These are phyloP conservation scores for Nibea albiflora DNA, from an alignment of 2,113 vertebrate species.

Conservation along the genomic window DNA sequence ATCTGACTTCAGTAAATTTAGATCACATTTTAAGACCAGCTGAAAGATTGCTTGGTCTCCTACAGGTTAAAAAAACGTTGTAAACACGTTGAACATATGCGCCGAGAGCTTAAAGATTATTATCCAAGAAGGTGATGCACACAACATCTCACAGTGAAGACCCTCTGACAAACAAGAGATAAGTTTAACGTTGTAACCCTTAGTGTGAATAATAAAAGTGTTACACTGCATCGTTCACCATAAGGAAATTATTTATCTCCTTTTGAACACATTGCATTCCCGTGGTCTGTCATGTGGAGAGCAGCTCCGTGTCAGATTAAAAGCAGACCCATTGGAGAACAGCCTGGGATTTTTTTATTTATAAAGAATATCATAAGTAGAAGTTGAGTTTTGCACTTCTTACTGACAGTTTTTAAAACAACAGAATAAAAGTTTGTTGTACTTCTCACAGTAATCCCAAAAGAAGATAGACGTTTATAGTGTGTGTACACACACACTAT, in stretches of 20 bases:
- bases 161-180: no score
- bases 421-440: neutral
- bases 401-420: neutral
- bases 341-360: neutral
- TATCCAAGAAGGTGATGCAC: neutral
- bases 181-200: neutral
- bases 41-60: no score
- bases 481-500: no score
- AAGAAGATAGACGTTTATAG: no score
- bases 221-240: neutral
- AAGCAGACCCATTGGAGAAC: neutral
- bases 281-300: slow-evolving; percentile 25
- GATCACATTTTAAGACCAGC: no score
- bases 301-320: neutral
- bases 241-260: neutral
- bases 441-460: neutral
- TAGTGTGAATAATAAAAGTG: neutral
- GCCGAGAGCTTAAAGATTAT: neutral
- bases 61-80: no score
- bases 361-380: accelerated
- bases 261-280: neutral
- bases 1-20: neutral
- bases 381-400: neutral
- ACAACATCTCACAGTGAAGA: neutral
- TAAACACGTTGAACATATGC: no score